A percentile compares a stretch with the other conserved stretches of the same genome.
Evolutionary conservation across 1,140 invertebrate species (phyloP).

Genomic region (Drosophila lacteicornis): DNA sequence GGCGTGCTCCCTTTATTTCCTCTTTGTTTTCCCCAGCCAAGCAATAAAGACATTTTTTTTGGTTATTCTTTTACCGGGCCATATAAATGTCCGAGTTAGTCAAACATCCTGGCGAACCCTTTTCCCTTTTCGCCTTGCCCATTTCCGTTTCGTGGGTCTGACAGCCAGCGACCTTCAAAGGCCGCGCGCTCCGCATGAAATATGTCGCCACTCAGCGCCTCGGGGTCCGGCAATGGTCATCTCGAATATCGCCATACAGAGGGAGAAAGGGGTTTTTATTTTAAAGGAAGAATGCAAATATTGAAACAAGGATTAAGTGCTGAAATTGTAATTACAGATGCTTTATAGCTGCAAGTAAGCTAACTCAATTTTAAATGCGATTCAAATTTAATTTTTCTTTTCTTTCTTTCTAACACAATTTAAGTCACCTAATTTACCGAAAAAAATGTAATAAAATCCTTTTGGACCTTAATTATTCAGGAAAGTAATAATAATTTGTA

Average conservation of each 20-base stretch:
- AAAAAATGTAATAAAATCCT: too few species aligned
- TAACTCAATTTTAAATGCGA: too few species aligned
- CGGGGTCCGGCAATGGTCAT: slow-evolving; percentile 26
- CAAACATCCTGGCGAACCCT: slow-evolving; percentile 61
- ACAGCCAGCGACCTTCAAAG: slow-evolving; percentile 48
- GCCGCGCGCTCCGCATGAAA: slow-evolving; percentile 50
- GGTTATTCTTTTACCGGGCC: slow-evolving; percentile 17
- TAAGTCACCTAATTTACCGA: not conserved
- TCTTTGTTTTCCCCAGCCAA: slow-evolving; percentile 12
- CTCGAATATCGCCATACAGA: slow-evolving; percentile 7
- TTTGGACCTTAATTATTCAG: too few species aligned
- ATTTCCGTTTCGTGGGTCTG: slow-evolving; percentile 24
- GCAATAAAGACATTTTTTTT: slow-evolving; percentile 61
- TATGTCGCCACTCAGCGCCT: slow-evolving; percentile 69
- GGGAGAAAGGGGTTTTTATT: not conserved
- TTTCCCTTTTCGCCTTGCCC: slow-evolving; percentile 44
- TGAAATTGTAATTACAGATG: not conserved
- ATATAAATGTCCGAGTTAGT: slow-evolving; percentile 74
- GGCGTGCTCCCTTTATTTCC: slow-evolving; percentile 19
- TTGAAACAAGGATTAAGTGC: not conserved
- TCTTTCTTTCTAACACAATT: too few species aligned
- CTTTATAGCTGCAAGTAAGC: too few species aligned
- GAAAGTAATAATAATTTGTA: not conserved
- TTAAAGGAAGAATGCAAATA: not conserved
- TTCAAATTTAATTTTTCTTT: too few species aligned